phyloP scores from a whole-genome alignment of 2,888 invertebrate genomes.

The Xestia sexstrigata region DNA sequence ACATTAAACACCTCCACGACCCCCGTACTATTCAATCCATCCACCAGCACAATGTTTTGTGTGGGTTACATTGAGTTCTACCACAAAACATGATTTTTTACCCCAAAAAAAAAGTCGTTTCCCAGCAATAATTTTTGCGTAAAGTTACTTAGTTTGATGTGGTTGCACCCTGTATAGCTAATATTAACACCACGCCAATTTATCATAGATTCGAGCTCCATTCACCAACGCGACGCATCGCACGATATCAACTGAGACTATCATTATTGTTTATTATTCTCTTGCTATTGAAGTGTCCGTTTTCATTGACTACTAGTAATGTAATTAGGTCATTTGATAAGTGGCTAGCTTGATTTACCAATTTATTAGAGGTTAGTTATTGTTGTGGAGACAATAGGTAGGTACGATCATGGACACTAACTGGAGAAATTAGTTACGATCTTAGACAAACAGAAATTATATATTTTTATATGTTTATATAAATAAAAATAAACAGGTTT shows the following conservation, averaged over 20 bases:
- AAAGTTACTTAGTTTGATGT: too few relatives aligned
- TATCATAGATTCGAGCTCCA: neutral
- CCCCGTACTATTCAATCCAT: too few relatives aligned
- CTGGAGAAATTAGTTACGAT: neutral
- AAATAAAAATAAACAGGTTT: neutral
- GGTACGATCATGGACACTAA: neutral
- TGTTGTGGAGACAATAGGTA: slow-evolving; percentile 8
- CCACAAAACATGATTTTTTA: too few relatives aligned
- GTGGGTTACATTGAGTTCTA: too few relatives aligned
- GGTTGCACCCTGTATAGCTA: too few relatives aligned
- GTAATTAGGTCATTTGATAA: slow-evolving; percentile 41
- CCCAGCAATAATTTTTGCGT: too few relatives aligned
- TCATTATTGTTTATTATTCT: slow-evolving; percentile 5
- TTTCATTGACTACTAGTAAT: slow-evolving; percentile 33
- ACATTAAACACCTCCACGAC: too few relatives aligned
- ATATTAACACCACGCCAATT: neutral
- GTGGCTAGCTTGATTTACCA: slow-evolving; percentile 10
- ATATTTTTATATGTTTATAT: too few relatives aligned
- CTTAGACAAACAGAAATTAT: neutral
- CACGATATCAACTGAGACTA: slow-evolving; percentile 10
- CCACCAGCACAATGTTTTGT: too few relatives aligned
- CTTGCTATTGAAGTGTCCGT: slow-evolving; percentile 24
- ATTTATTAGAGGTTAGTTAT: slow-evolving; percentile 19
- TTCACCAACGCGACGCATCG: neutral
- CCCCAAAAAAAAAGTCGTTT: too few relatives aligned